Conservation (phyloP, 2,888 invertebrate genomes). For the Cantharis lateralis region DNA sequence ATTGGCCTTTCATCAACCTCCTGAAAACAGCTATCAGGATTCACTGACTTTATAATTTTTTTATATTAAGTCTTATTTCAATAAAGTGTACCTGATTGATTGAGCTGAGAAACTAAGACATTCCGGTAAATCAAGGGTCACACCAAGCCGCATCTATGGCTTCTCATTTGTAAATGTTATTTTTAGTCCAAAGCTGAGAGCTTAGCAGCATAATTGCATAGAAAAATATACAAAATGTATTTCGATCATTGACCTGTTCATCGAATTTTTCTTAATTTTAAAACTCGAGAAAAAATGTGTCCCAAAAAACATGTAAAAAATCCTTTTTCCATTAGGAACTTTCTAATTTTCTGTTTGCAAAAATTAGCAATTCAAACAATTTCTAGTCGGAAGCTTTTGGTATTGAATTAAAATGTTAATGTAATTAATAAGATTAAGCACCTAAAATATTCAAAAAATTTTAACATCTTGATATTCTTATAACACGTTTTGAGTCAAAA, state of each 20-base stretch:
- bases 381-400: background rate
- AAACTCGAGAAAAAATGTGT: background rate
- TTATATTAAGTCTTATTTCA: too few relatives aligned
- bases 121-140: too few relatives aligned
- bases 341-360: background rate
- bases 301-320: background rate
- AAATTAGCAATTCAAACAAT: background rate
- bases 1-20: too few relatives aligned
- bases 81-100: too few relatives aligned
- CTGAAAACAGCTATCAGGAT: too few relatives aligned
- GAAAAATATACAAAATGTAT: background rate
- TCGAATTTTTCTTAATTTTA: background rate
- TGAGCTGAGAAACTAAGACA: too few relatives aligned
- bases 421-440: background rate
- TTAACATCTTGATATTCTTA: background rate
- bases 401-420: background rate
- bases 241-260: background rate
- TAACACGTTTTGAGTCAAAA: background rate
- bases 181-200: background rate
- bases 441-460: background rate
- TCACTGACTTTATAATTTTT: too few relatives aligned
- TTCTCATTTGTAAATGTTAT: background rate
- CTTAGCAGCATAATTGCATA: background rate
- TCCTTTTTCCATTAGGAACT: background rate
- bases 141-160: background rate